Base-by-base conservation (phyloP, 2,888 invertebrate species). In the Pheosia gnoma region DNA sequence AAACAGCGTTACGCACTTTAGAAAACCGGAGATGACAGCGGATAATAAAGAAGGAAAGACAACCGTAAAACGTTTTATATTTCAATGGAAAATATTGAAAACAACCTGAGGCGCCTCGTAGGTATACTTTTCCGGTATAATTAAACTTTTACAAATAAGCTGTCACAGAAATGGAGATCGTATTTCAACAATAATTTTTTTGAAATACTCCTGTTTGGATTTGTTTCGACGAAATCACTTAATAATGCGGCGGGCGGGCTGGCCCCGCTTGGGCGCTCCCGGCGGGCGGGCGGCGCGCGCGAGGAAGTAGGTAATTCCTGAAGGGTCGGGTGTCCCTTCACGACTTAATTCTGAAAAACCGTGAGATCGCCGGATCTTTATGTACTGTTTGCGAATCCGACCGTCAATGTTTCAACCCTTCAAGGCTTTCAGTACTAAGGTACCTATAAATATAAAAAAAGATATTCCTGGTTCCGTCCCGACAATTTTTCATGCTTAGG, bases 321-420 rank as follows among this genome's bases (percentile, higher is more conserved):
- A 80, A 75, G 83, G 87, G 81, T 81, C 79, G 77, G 81, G 77
- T 83, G 85, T 87, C 89, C 86, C 81, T 87, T 85, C 85, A 89
- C 85, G 78, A 80, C 89, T 91, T 91, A 88, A 91, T 91, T 87
- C 85, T 75, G 86, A 87, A 90, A 89, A 89, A 88, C 85, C 85
- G 85, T 85, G 84, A 88, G 87, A 88, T 87, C 81, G 83, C 83
- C 79, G 78, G 83, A 87, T 88, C 87, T 89, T 90, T 90, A 89
- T 87, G 83, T 88, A 89, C 88, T 90, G 90, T 91, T 90, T 90
- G 89, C 82, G 85, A 86, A 84, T 83, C 83, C 86, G 82, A 81
- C 86, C 87, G 86, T 79, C 85, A 80, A 87, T 88, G 87, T 88
- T 89, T 87, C 82, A 89, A 88, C 88, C 88, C 88, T 85, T 87